Evolutionary conservation across 2,888 invertebrate genomes (phyloP).

Genomic region (Pyrocoelia pectoralis): DNA sequence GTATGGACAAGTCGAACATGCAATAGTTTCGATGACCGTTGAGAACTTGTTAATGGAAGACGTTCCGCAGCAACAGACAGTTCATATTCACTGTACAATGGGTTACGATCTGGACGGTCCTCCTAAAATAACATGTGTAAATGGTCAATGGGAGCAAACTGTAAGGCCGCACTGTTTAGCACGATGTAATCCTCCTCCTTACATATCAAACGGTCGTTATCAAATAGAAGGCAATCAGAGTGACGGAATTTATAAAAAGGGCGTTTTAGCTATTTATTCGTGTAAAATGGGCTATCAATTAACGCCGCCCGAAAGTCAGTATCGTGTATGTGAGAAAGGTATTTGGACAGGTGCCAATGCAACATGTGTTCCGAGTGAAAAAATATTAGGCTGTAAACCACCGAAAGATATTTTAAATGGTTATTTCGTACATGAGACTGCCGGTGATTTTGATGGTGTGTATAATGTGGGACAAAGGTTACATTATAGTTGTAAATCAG

Average conservation of each 20-base stretch:
- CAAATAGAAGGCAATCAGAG: constrained; percentile 49
- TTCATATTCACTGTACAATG: constrained; percentile 49
- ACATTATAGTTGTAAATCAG: constrained; percentile 55
- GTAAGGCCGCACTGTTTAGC: constrained; percentile 47
- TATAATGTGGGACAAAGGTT: constrained; percentile 51
- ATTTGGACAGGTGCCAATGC: constrained; percentile 57
- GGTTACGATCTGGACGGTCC: constrained; percentile 55
- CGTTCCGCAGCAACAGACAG: constrained; percentile 27
- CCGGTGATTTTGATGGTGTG: constrained; percentile 37
- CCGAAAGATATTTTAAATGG: constrained; percentile 53
- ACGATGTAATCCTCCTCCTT: constrained; percentile 53
- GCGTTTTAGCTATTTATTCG: constrained; percentile 53
- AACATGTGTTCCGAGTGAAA: constrained; percentile 47
- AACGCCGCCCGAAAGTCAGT: constrained; percentile 51
- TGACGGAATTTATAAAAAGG: constrained; percentile 50
- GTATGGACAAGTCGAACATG: constrained; percentile 47
- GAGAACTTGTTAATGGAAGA: constrained; percentile 29
- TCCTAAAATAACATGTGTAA: constrained; percentile 52
- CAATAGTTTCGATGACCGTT: constrained; percentile 32
- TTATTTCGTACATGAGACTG: constrained; percentile 53
- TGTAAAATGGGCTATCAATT: constrained; percentile 53
- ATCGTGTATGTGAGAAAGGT: constrained; percentile 57
- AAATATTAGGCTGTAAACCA: constrained; percentile 47
- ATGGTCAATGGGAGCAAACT: constrained; percentile 53
- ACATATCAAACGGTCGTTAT: constrained; percentile 51